phyloP scores from a whole-genome alignment of 2,888 invertebrate genomes.

The Coleophora flavipennella region DNA sequence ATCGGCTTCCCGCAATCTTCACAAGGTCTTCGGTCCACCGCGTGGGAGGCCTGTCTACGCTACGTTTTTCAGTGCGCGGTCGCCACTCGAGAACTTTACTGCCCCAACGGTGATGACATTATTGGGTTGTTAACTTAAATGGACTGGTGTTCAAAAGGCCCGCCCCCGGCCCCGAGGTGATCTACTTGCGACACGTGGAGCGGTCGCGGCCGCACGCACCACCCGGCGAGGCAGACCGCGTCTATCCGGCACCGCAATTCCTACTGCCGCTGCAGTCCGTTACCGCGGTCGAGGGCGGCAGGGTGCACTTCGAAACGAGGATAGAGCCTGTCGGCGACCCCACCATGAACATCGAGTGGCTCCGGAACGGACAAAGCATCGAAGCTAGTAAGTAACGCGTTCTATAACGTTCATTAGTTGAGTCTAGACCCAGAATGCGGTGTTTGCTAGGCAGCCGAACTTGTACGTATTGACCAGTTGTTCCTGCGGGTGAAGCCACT shows the following conservation, averaged over 20 bases:
- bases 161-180: slow-evolving; percentile 93
- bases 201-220: slow-evolving; percentile 87
- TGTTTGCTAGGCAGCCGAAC: no score
- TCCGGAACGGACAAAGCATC: slow-evolving; percentile 90
- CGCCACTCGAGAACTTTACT: no score
- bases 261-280: slow-evolving; percentile 89
- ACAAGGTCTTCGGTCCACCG: no score
- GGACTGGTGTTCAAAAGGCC: slow-evolving; percentile 71
- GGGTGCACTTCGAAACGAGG: slow-evolving; percentile 97
- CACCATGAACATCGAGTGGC: slow-evolving; percentile 97
- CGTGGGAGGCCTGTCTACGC: no score
- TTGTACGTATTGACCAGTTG: no score
- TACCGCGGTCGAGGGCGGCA: slow-evolving; percentile 89
- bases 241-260: slow-evolving; percentile 93
- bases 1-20: no score
- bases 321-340: slow-evolving; percentile 98
- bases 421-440: no score
- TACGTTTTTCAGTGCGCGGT: no score
- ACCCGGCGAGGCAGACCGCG: slow-evolving; percentile 87
- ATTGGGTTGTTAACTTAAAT: background rate
- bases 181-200: slow-evolving; percentile 93
- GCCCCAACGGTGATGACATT: no score
- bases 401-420: no score
- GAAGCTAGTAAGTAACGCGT: slow-evolving; percentile 89
- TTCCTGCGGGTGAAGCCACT: no score